Evolutionary conservation across 2,113 vertebrate species (phyloP).

Genomic region (Rutilus rutilus): DNA sequence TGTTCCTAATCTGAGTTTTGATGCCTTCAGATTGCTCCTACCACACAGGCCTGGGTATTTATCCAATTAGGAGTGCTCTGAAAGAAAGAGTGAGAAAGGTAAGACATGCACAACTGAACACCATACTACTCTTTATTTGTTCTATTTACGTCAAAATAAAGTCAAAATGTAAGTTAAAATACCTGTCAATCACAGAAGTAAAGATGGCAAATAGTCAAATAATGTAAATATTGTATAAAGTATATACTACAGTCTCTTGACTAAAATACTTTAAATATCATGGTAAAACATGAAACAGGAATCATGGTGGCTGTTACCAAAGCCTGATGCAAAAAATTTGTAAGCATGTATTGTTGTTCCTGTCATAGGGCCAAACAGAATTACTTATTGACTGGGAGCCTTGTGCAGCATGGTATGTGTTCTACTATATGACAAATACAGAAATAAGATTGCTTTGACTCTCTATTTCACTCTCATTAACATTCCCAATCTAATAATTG

Average conservation of each 20-base stretch:
- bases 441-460: neutral
- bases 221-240: neutral
- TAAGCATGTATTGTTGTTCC: neutral
- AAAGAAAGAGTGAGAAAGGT: conserved; percentile 13
- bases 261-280: conserved; percentile 9
- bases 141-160: neutral
- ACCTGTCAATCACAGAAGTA: neutral
- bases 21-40: conserved; percentile 9
- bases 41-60: neutral
- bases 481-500: neutral
- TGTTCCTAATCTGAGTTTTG: conserved; percentile 6
- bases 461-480: conserved; percentile 1
- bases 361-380: neutral
- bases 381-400: conserved; percentile 1
- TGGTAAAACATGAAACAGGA: neutral
- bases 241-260: neutral
- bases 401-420: conserved; percentile 7
- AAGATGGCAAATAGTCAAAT: neutral
- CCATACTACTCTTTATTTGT: neutral
- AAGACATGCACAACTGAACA: neutral
- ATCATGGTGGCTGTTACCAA: neutral
- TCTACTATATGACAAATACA: conserved; percentile 4
- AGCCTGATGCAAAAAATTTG: neutral
- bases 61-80: neutral
- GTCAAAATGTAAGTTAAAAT: neutral